These are phyloP conservation scores for Orthosia gothica DNA, from an alignment of 2,888 invertebrate genomes.

Conservation along the genomic window DNA sequence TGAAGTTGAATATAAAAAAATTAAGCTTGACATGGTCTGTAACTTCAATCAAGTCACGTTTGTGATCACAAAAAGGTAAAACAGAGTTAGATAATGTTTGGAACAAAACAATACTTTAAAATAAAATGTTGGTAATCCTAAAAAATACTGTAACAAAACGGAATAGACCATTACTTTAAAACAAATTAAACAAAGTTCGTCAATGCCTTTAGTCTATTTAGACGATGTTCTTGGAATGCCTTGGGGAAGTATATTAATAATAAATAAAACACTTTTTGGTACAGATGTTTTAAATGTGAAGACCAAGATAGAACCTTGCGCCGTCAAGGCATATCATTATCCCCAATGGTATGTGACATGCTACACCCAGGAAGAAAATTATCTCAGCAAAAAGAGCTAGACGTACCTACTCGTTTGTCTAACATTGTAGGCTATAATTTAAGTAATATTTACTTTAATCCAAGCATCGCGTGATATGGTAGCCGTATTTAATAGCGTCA, in stretches of 20 bases:
- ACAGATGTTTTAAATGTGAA: not conserved
- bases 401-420: conserved; percentile 46
- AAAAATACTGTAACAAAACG: not conserved
- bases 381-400: conserved; percentile 50
- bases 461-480: conserved; percentile 75
- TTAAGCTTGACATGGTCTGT: conserved; percentile 2
- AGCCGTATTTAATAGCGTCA: conserved; percentile 64
- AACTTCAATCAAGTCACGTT: conserved; percentile 28
- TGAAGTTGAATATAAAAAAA: conserved; percentile 19
- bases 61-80: not conserved
- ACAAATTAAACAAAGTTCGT: not conserved
- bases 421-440: conserved; percentile 71
- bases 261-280: not conserved
- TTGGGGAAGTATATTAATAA: not conserved
- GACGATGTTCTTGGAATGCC: not conserved
- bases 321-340: conserved; percentile 43
- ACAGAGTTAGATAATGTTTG: not conserved
- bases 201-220: not conserved
- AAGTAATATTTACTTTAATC: conserved; percentile 78
- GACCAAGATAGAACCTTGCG: not conserved
- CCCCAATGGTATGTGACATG: conserved; percentile 33
- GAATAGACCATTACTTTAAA: not conserved
- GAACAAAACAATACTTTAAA: not conserved
- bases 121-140: not conserved
- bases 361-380: conserved; percentile 48